Base-by-base conservation (phyloP, 1,140 invertebrate genomes). In the Tetraneura akinire region DNA sequence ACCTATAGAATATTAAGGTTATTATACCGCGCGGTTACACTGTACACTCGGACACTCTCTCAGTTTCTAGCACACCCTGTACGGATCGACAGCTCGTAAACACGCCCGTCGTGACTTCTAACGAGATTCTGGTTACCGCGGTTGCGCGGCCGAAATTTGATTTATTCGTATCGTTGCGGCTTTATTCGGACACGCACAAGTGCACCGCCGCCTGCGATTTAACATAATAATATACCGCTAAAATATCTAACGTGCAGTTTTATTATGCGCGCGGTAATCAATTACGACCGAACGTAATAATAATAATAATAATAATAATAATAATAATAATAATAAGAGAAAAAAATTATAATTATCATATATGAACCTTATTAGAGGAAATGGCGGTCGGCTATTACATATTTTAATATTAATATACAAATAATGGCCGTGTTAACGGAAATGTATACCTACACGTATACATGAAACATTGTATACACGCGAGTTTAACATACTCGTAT, bases 91-190 rank as follows among this genome's bases (percentile, higher is more conserved):
- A 45, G 37, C 37, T 21, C 32, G 32, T 23, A 23, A 4, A 23
- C n/a, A 23, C 42, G 21, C 13, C 8, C 21, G 42, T 45, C 64
- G 64, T 45, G 62, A 42, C 21, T 42, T 68, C 42, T 68, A 68
- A 68, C 64, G 64, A 68, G 64, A 68, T 68, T 45, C 64, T 45
- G 64, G 64, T 68, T 45, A 68, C n/a, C n/a, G n/a, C n/a, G n/a
- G n/a, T n/a, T n/a, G n/a, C n/a, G n/a, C n/a, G n/a, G 64, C 42
- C 37, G 64, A 45, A 32, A 45, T 68, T 68, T 68, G 64, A 68
- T 68, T 68, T 68, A 68, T 68, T 26, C n/a, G n/a, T 16, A 13
- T 10, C 37, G 60, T 4, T 10, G 21, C 29, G 26, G 62, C 37
- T 68, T 68, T 10, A 10, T n/a, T 64, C 62, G 3, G 62, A 64